Evolutionary conservation across 2,113 vertebrate genomes (phyloP).

Genomic region (Phrynosoma platyrhinos): DNA sequence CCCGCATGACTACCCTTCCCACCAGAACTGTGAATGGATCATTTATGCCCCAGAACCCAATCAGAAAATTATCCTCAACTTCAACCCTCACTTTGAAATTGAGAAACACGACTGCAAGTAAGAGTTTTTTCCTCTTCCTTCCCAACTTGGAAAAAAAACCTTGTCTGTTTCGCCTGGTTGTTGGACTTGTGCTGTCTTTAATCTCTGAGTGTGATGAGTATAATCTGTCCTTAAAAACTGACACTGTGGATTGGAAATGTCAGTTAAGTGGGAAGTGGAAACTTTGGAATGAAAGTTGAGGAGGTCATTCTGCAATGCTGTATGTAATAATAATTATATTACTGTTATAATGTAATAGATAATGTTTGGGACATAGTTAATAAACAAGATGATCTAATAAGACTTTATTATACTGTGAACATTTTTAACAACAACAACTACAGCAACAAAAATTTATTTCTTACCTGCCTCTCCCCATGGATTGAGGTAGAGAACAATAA

Average conservation of each 20-base stretch:
- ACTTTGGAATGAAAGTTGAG: neutral
- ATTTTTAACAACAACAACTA: too few species aligned
- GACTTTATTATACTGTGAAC: neutral
- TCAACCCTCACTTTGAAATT: conserved; percentile 98
- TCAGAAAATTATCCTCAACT: conserved; percentile 98
- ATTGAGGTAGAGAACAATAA: too few species aligned
- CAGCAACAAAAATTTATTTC: too few species aligned
- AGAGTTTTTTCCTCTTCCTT: conserved; percentile 41
- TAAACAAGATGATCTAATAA: neutral
- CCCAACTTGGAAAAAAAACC: neutral
- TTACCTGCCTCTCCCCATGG: too few species aligned
- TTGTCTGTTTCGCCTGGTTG: neutral
- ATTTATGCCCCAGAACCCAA: conserved; percentile 91
- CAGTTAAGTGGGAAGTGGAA: neutral
- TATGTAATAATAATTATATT: too few species aligned
- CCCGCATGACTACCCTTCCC: conserved; percentile 95
- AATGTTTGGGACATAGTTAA: neutral
- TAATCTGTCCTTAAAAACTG: neutral
- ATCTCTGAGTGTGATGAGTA: neutral
- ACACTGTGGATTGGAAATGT: neutral
- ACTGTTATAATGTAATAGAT: neutral
- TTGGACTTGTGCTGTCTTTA: neutral
- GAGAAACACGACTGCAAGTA: conserved; percentile 99
- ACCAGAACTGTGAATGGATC: conserved; percentile 97
- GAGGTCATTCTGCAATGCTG: neutral